Evolutionary conservation across 2,113 vertebrate species (phyloP), one percentile per base, ranked within the genome.

Genomic region (Pseudolaguvia tuberculata): DNA sequence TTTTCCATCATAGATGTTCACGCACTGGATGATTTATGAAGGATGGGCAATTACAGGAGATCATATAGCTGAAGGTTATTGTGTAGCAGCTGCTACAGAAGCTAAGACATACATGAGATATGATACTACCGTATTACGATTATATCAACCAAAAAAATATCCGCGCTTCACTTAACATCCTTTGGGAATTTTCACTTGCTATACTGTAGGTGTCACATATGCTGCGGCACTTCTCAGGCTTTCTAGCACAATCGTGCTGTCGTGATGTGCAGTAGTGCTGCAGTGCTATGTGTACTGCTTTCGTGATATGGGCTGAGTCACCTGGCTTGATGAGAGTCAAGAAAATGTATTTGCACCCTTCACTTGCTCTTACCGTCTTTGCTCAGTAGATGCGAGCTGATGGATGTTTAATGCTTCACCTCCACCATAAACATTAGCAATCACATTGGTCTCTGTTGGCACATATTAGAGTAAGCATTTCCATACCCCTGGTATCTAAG

Each of bases 241-340:
- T 57, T 29, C 68, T 67, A 61, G 50, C 48, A 39, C 75, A 71
- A n/a, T 4, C 14, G 77, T 27, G 61, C 55, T 81, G 87, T 87
- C 86, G 85, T 90, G 89, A 88, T 87, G 83, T 77, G 78, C 65
- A 14, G 61, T 84, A 80, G 39, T 42, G 39, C 89, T 89, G 90
- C 90, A 89, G 86, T 91, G 86, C 83, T 85, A 85, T 87, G 87
- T 82, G 88, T 87, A 79, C 83, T 56, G 82, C 80, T 78, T 77
- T 70, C 50, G 77, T 84, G 83, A 84, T 84, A 80, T 18, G 77
- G 83, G 72, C 81, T 87, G 86, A 88, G 85, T 89, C 89, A 89
- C 88, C 87, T 86, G 85, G 83, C 75, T 78, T 77, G 67, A 74
- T 23, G 68, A 58, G 77, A 77, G 65, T 73, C 75, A 51, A 72